These are phyloP conservation scores for Eristalis arbustorum DNA, from an alignment of 2,888 invertebrate genomes.

Conservation along the genomic window DNA sequence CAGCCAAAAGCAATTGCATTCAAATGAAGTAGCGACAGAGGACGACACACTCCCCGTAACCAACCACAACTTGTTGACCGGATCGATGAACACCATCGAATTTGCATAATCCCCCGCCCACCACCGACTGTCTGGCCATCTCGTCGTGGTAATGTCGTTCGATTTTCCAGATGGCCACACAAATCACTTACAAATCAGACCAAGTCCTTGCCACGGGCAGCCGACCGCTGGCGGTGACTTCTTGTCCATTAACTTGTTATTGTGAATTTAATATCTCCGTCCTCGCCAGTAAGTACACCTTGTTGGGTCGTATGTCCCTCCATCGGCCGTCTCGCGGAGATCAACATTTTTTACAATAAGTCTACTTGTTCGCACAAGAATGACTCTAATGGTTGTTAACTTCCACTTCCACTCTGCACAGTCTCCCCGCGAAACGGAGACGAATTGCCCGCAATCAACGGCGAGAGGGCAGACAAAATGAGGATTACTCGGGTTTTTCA, in stretches of 20 bases:
- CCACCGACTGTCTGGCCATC: background rate
- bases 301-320: background rate
- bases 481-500: background rate
- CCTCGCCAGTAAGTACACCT: conserved; percentile 2
- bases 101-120: background rate
- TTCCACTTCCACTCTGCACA: background rate
- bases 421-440: background rate
- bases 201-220: background rate
- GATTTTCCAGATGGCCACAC: conserved; percentile 13
- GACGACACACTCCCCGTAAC: too few relatives aligned
- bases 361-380: conserved; percentile 10
- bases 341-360: conserved; percentile 9
- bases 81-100: too few relatives aligned
- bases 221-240: background rate
- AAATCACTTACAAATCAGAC: conserved; percentile 8
- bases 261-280: background rate
- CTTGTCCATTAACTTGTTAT: conserved; percentile 5
- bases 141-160: background rate
- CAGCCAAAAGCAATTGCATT: too few relatives aligned
- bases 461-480: background rate
- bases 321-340: background rate
- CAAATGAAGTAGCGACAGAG: too few relatives aligned
- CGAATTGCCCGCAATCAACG: background rate
- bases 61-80: too few relatives aligned
- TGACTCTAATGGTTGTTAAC: conserved; percentile 8